Evolutionary conservation across 2,113 vertebrate species (phyloP).

Genomic region (Silurus meridionalis): DNA sequence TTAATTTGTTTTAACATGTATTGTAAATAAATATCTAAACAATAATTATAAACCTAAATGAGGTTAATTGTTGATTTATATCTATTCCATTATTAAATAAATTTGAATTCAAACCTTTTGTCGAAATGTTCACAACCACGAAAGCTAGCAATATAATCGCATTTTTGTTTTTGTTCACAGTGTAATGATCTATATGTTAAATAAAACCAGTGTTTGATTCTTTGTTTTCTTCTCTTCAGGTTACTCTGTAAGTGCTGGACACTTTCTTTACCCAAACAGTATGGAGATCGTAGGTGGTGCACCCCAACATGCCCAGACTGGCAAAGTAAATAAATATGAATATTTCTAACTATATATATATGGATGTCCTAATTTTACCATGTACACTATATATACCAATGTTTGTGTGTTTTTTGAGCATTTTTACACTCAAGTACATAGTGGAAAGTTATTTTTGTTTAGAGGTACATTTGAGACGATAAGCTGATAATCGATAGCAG

Average conservation of each 20-base stretch:
- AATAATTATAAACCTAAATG: no score
- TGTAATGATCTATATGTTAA: background rate
- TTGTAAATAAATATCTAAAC: no score
- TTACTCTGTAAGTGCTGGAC: slow-evolving; percentile 89
- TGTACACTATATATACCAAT: no score
- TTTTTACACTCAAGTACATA: background rate
- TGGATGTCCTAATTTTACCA: background rate
- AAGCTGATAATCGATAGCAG: background rate
- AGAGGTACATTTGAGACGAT: background rate
- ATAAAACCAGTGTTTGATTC: background rate
- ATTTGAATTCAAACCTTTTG: no score
- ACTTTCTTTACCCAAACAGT: slow-evolving; percentile 73
- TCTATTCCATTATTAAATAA: no score
- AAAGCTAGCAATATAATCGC: background rate
- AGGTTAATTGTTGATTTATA: no score
- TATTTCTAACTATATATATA: no score
- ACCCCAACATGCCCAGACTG: slow-evolving; percentile 88
- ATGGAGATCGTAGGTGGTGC: slow-evolving; percentile 89
- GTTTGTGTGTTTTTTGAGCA: no score
- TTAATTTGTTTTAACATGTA: no score
- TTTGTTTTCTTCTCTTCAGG: slow-evolving; percentile 69
- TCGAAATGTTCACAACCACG: background rate
- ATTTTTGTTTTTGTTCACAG: background rate
- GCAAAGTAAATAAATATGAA: slow-evolving; percentile 80
- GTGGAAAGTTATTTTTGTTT: background rate